phyloP scores from a whole-genome alignment of 2,888 invertebrate genomes.

The Nomada hirtipes region DNA sequence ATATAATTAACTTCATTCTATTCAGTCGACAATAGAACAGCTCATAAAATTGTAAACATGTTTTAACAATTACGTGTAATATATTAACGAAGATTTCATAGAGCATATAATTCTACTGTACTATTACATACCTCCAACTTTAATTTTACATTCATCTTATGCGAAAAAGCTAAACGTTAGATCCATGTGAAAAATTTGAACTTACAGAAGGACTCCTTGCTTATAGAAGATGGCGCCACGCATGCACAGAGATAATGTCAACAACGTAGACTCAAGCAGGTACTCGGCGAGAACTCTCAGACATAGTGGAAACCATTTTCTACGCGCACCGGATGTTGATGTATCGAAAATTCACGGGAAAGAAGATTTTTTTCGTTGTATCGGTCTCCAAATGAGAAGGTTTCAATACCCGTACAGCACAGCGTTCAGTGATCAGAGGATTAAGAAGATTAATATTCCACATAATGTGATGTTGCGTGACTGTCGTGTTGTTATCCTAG shows the following conservation, averaged over 20 bases:
- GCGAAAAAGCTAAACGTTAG: no score
- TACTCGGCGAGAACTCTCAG: conserved; percentile 37
- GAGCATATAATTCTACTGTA: neutral
- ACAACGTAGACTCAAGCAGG: conserved; percentile 21
- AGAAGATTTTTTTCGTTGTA: conserved; percentile 61
- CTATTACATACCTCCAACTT: neutral
- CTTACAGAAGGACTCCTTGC: conserved; percentile 19
- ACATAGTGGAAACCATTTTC: conserved; percentile 8
- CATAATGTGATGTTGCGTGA: conserved; percentile 55
- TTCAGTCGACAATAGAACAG: no score
- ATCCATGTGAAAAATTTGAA: neutral
- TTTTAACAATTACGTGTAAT: no score
- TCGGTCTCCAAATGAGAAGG: conserved; percentile 60
- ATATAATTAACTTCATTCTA: neutral
- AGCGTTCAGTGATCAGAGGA: neutral
- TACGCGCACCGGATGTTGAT: neutral
- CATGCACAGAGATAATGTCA: conserved; percentile 14
- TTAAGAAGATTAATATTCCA: conserved; percentile 14
- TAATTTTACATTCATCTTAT: neutral
- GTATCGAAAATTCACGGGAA: conserved; percentile 43
- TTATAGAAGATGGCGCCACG: conserved; percentile 58
- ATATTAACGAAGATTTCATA: no score
- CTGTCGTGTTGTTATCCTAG: conserved; percentile 71
- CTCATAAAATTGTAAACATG: no score
- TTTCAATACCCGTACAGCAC: neutral